Evolutionary conservation across 2,888 invertebrate genomes (phyloP).

Genomic region (Archaeoteleia sp.): DNA sequence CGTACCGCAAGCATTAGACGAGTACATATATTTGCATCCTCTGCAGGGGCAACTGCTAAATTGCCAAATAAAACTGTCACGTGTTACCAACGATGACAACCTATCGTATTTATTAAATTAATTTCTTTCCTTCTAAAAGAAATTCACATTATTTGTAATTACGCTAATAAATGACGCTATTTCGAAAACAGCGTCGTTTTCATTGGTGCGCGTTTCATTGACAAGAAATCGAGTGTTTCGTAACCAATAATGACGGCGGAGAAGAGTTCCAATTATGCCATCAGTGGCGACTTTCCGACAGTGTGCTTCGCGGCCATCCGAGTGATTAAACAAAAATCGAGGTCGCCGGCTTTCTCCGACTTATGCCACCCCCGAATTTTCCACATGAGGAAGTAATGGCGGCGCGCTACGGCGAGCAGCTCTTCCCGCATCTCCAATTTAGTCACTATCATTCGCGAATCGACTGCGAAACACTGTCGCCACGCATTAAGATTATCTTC

Average conservation of each 20-base stretch:
- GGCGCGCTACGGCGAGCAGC: no score
- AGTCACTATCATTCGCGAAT: no score
- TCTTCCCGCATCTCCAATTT: no score
- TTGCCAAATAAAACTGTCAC: slow-evolving; percentile 17
- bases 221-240: slow-evolving; percentile 3
- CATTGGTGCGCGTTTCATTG: slow-evolving; percentile 8
- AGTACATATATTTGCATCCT: slow-evolving; percentile 43
- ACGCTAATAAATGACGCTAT: background rate
- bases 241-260: background rate
- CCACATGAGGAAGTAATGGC: slow-evolving; percentile 8
- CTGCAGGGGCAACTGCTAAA: no score
- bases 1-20: slow-evolving; percentile 35
- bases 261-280: slow-evolving; percentile 17
- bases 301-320: no score
- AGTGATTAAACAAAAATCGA: slow-evolving; percentile 31
- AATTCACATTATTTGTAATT: background rate
- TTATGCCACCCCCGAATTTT: slow-evolving; percentile 16
- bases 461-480: no score
- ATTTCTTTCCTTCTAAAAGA: slow-evolving; percentile 1
- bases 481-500: no score
- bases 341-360: slow-evolving; percentile 14
- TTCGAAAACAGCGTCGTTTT: no score
- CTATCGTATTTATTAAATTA: slow-evolving; percentile 9
- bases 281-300: slow-evolving; percentile 11
- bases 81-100: slow-evolving; percentile 24